Conservation (phyloP, 1,140 invertebrate genomes). For the Bombus superbus region DNA sequence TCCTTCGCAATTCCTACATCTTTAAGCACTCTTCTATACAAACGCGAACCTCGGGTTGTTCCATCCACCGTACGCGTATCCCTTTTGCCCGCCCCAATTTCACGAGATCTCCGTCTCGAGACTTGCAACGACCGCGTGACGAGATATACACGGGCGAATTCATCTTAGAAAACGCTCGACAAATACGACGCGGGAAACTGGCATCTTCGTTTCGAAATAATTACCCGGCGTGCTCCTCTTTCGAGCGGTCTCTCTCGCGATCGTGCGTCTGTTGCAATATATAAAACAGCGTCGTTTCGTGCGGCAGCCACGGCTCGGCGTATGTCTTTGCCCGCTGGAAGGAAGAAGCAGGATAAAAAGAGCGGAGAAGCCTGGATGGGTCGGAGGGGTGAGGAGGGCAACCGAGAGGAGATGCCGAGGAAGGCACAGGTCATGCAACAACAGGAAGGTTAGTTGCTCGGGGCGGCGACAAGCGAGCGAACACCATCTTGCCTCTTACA, state of each 20-base stretch:
- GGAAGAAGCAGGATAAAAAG: conserved; percentile 47
- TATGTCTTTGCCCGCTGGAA: conserved; percentile 55
- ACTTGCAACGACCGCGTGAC: not conserved
- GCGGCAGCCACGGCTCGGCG: conserved; percentile 12
- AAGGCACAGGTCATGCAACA: conserved; percentile 79
- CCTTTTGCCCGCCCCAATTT: too few species aligned
- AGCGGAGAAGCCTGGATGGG: not conserved
- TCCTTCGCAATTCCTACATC: not conserved
- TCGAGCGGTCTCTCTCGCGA: not conserved
- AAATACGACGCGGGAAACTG: not conserved
- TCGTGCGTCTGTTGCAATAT: conserved; percentile 35
- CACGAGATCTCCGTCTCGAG: fast-evolving
- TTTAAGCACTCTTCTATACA: too few species aligned
- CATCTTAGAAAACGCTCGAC: too few species aligned
- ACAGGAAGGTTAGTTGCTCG: conserved; percentile 81
- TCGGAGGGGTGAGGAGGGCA: not conserved
- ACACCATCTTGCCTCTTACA: conserved; percentile 75
- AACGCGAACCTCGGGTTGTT: too few species aligned
- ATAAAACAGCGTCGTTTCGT: conserved; percentile 58
- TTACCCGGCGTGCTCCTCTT: conserved; percentile 32
- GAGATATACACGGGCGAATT: too few species aligned
- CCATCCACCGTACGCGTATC: too few species aligned
- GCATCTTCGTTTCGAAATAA: conserved; percentile 41
- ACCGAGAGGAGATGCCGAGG: conserved; percentile 65
- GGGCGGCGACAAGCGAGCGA: conserved; percentile 79